Conservation (phyloP, 1,140 invertebrate species). For the Drosophila willistoni region DNA sequence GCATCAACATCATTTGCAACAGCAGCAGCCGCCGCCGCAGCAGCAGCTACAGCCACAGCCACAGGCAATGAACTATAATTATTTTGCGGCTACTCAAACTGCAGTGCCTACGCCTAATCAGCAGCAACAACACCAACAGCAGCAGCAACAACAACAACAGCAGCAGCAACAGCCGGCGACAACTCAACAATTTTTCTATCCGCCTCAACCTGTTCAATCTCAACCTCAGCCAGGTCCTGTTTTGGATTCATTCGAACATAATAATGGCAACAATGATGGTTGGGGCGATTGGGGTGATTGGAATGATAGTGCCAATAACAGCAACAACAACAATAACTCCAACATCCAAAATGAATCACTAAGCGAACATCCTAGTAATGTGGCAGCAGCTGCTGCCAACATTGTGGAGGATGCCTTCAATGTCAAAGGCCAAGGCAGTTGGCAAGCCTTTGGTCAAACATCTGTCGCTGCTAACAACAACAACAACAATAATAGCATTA, state of each 20-base stretch:
- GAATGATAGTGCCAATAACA: constrained; percentile 65
- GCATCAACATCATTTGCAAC: constrained; percentile 26
- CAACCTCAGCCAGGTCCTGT: constrained; percentile 12
- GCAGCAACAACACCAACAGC: constrained; percentile 24
- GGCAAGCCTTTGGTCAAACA: constrained; percentile 67
- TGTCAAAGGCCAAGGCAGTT: constrained; percentile 76
- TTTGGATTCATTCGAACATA: constrained; percentile 61
- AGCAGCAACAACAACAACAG: not conserved
- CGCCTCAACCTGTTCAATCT: constrained; percentile 10
- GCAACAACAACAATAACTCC: constrained; percentile 25
- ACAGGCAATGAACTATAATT: constrained; percentile 47
- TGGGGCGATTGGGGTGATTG: constrained; percentile 82
- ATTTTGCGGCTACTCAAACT: constrained; percentile 38
- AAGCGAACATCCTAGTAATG: not conserved
- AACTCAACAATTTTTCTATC: constrained; percentile 23
- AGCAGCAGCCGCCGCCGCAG: constrained; percentile 16
- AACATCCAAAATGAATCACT: constrained; percentile 28
- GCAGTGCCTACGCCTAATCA: constrained; percentile 35
- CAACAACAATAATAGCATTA: constrained; percentile 35
- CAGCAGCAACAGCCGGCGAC: constrained; percentile 1
- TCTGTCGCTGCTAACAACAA: not conserved
- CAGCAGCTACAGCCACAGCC: constrained; percentile 29
- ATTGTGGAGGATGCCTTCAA: constrained; percentile 80
- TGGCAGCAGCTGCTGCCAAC: not conserved
- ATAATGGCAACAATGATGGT: constrained; percentile 67